Evolutionary conservation across 2,113 vertebrate species (phyloP).

Genomic region (Gymnocephalus cernua): DNA sequence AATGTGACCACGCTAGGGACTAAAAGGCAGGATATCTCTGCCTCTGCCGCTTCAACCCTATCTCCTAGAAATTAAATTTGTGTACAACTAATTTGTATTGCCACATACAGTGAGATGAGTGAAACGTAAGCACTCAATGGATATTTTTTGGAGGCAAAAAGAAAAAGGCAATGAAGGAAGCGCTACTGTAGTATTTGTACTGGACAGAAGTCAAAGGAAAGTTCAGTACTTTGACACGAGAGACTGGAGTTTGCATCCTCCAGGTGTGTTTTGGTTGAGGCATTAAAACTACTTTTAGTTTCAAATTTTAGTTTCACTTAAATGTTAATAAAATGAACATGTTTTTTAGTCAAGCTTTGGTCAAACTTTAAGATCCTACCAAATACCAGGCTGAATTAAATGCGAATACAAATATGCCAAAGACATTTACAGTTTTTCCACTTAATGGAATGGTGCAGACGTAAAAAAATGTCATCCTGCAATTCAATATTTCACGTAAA

Average conservation of each 20-base stretch:
- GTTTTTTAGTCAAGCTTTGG: background rate
- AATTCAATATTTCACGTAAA: conserved; percentile 3
- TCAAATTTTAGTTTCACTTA: background rate
- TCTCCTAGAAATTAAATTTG: background rate
- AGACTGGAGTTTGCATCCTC: background rate
- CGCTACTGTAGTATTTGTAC: background rate
- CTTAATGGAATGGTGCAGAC: background rate
- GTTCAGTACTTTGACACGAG: background rate
- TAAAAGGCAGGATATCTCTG: background rate
- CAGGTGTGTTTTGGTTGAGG: background rate
- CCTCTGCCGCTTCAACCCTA: background rate
- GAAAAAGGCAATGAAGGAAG: background rate
- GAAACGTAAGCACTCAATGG: background rate
- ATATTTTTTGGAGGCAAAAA: background rate
- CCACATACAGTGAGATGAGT: too few relatives aligned
- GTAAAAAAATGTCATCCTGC: background rate
- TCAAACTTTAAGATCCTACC: background rate
- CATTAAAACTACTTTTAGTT: background rate
- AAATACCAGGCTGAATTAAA: background rate
- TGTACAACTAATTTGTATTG: background rate
- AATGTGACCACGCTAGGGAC: background rate
- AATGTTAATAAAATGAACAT: background rate
- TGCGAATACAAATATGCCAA: background rate
- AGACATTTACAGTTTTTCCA: background rate
- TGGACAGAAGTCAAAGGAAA: background rate